Conservation (phyloP, 2,113 vertebrate genomes). For the Verasper variegatus region DNA sequence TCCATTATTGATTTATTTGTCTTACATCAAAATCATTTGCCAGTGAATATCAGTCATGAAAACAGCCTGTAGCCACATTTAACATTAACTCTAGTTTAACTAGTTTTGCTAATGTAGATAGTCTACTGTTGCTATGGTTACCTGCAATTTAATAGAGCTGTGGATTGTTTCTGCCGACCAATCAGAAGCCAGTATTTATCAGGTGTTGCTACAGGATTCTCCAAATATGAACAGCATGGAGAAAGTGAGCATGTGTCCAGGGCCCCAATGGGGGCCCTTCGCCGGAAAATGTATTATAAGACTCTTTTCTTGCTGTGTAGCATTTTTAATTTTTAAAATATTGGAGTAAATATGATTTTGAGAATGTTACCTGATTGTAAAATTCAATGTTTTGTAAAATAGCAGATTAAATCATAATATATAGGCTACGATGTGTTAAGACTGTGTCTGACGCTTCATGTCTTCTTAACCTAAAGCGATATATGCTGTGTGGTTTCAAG, state of each 20-base stretch:
- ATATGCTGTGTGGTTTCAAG: background rate
- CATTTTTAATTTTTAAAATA: too few species aligned
- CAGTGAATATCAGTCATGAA: too few species aligned
- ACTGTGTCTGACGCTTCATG: too few species aligned
- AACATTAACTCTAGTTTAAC: background rate
- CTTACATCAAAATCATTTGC: background rate
- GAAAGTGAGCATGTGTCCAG: too few species aligned
- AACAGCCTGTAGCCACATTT: background rate
- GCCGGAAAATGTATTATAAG: too few species aligned
- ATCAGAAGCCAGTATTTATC: constrained; percentile 14
- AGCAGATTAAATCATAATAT: too few species aligned
- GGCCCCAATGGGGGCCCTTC: too few species aligned
- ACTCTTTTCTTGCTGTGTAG: too few species aligned
- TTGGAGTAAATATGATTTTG: too few species aligned
- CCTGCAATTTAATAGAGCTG: background rate
- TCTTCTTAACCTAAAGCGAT: background rate
- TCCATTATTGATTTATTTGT: background rate
- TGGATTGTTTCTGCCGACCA: background rate
- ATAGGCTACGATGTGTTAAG: too few species aligned
- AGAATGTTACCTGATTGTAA: too few species aligned
- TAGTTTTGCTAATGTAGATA: background rate
- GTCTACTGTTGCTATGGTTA: background rate
- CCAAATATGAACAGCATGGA: background rate
- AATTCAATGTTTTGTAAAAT: too few species aligned
- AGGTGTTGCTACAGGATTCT: background rate